phyloP scores from a whole-genome alignment of 2,888 invertebrate species.

The Prosopocoilus inquinatus region DNA sequence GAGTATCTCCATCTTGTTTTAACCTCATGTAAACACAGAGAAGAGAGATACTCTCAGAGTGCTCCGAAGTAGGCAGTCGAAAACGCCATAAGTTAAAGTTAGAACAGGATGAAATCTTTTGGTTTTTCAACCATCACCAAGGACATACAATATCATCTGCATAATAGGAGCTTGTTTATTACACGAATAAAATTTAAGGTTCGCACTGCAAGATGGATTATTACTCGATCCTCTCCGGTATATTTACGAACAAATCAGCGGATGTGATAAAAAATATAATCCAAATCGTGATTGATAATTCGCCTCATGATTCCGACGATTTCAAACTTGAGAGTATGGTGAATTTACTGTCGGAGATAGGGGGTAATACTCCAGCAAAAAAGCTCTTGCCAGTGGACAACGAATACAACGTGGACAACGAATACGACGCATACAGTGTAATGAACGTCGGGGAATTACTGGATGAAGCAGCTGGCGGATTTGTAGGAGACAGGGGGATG shows the following conservation, averaged over 20 bases:
- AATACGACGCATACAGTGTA: background rate
- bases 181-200: no score
- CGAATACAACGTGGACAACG: slow-evolving; percentile 1
- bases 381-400: background rate
- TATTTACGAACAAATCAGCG: slow-evolving; percentile 31
- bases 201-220: background rate
- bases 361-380: background rate
- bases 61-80: no score
- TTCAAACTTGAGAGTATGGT: slow-evolving; percentile 33
- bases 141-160: no score
- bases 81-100: no score
- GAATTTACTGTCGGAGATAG: slow-evolving; percentile 28
- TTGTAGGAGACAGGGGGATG: no score
- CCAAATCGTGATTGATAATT: slow-evolving; percentile 25
- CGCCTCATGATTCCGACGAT: slow-evolving; percentile 23
- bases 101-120: no score
- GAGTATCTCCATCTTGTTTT: no score
- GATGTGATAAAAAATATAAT: slow-evolving; percentile 28
- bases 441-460: slow-evolving; percentile 16
- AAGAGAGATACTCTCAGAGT: no score
- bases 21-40: no score
- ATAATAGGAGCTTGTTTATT: no score
- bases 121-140: no score
- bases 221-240: slow-evolving; percentile 18
- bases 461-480: slow-evolving; percentile 20